Evolutionary conservation across 2,888 invertebrate species (phyloP), one percentile per base, ranked within the genome.

Genomic region (Xylota segnis): DNA sequence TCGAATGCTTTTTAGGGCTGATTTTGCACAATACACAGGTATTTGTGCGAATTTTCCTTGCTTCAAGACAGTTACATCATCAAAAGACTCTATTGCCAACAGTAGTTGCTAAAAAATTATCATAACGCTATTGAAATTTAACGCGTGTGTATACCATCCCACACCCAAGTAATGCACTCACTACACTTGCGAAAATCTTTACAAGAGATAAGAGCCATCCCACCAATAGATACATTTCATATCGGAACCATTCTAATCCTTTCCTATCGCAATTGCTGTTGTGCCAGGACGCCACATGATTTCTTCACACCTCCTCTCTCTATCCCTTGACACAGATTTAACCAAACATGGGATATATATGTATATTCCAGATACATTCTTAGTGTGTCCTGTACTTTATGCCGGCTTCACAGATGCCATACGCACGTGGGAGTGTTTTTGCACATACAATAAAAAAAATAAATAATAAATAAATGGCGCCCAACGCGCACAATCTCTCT

Each of bases 221-320:
- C 9, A 29, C 14, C 7, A 32, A 10, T n/a, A 52, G 29, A 12
- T 12, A 29, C n/a, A 10, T 23, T 12, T 50, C n/a, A 27, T 50
- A 52, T 23, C 23, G n/a, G 10, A 54, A 34, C 34, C 34, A 66
- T 37, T 32, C 12, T 89, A 84, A 90, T 91, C 91, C 90, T 90
- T 89, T 87, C 90, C 87, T 90, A 90, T 91, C 89, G 89, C 88
- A 89, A 88, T 90, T 88, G 88, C 89, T 88, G 89, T 90, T 91
- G 90, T 89, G 90, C 89, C 89, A 91, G 68, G 50, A 58, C 43
- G 50, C 50, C 43, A 10, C 27, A 16, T 23, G 4, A 2, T 3
- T n/a, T 6, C 18, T 7, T 16, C 5, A 74, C 0, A 40, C 43
- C 40, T 59, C 45, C 61, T 58, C 45, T 40, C 65, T n/a, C 59